Evolutionary conservation across 1,140 invertebrate genomes (phyloP).

Genomic region (Drosophila orena): DNA sequence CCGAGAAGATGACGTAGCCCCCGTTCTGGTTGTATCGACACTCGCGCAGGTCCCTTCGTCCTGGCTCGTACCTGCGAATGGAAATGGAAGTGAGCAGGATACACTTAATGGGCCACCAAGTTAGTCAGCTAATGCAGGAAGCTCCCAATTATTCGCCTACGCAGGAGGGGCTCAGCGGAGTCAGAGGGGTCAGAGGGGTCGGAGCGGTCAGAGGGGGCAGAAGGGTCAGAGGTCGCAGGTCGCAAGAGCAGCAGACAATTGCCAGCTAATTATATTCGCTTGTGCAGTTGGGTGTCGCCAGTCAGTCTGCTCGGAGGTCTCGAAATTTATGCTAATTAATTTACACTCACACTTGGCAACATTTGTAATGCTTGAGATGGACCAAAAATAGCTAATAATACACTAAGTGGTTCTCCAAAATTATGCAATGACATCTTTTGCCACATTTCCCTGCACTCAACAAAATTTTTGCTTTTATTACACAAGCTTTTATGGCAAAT

Average conservation of each 20-base stretch:
- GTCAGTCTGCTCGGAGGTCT: background rate
- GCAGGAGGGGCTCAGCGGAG: background rate
- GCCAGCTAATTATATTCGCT: constrained; percentile 44
- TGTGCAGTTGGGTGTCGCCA: constrained; percentile 2
- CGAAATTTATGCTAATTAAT: constrained; percentile 6
- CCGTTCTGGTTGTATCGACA: constrained; percentile 92
- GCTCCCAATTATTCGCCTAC: constrained; percentile 27
- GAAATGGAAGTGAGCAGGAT: constrained; percentile 35
- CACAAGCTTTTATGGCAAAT: too few species aligned
- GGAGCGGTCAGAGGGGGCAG: background rate
- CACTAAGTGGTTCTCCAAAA: background rate
- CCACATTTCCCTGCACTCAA: too few species aligned
- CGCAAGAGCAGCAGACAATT: constrained; percentile 11
- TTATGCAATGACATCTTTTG: background rate
- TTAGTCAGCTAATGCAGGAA: constrained; percentile 38
- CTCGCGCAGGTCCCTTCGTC: constrained; percentile 86
- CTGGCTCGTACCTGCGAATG: constrained; percentile 88
- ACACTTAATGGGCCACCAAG: constrained; percentile 30
- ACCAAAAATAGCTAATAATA: background rate
- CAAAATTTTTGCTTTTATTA: too few species aligned
- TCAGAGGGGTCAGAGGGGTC: too few species aligned
- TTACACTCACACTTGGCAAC: constrained; percentile 1
- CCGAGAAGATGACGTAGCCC: constrained; percentile 94
- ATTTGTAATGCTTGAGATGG: background rate
- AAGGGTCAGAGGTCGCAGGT: background rate